A percentile compares a stretch with the other conserved stretches of the same genome.
Evolutionary conservation across 2,113 vertebrate species (phyloP).

Genomic region (Baryphthengus martii): DNA sequence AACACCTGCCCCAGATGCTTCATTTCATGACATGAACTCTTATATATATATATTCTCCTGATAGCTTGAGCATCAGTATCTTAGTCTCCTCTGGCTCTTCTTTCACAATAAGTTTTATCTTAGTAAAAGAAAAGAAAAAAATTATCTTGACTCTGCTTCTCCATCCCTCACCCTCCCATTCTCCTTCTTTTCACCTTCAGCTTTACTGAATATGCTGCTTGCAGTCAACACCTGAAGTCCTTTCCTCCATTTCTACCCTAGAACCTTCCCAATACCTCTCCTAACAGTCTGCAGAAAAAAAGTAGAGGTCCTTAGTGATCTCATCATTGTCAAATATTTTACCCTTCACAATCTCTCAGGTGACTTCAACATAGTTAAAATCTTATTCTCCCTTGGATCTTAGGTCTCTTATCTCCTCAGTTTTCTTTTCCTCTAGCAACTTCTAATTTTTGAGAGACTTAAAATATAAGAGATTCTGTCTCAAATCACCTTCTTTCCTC

Average conservation of each 20-base stretch:
- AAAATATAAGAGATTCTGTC: background rate
- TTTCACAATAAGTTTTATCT: background rate
- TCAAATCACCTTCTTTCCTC: background rate
- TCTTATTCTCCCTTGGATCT: background rate
- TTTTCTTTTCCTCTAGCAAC: background rate
- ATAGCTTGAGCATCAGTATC: background rate
- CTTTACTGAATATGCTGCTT: background rate
- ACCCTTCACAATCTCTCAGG: background rate
- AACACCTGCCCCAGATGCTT: background rate
- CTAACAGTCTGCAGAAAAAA: background rate
- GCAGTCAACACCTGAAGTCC: background rate
- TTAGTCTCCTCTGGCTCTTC: background rate
- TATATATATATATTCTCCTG: background rate
- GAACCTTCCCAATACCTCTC: background rate
- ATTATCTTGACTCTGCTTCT: background rate
- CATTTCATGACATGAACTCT: background rate
- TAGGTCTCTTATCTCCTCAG: background rate
- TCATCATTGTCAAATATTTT: background rate
- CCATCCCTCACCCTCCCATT: accelerated
- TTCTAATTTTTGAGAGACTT: background rate
- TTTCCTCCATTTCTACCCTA: background rate
- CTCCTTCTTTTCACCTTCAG: background rate
- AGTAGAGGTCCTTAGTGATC: background rate
- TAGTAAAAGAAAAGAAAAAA: background rate
- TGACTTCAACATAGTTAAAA: background rate